A percentile compares a stretch with the other conserved stretches of the same genome.
These are phyloP conservation scores for Pilophorus perplexus DNA, from an alignment of 2,888 invertebrate genomes.

Conservation along the genomic window DNA sequence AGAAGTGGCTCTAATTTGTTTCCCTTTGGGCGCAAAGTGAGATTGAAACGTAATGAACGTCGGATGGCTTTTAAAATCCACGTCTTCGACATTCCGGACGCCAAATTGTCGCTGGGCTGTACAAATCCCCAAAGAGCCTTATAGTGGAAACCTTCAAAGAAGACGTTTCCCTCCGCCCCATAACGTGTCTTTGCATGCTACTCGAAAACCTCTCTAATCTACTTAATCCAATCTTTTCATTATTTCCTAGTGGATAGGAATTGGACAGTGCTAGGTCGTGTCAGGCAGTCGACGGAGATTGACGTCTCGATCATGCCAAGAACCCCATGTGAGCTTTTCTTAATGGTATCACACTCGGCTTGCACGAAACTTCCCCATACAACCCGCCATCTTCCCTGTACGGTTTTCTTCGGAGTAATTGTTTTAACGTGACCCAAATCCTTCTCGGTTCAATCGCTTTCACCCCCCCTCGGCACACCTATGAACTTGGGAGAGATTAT, in stretches of 20 bases:
- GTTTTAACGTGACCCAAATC: conserved; percentile 30
- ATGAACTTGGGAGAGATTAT: neutral
- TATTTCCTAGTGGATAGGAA: conserved; percentile 21
- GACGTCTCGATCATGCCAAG: conserved; percentile 25
- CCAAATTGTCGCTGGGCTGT: no score
- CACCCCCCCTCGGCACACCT: neutral
- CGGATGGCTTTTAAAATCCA: no score
- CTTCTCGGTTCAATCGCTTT: conserved; percentile 7
- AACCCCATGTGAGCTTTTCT: conserved; percentile 18
- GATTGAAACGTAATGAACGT: no score
- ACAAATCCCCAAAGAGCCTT: no score
- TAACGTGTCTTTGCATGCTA: conserved; percentile 18
- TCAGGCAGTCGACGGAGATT: conserved; percentile 16
- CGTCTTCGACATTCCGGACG: no score
- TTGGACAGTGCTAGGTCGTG: conserved; percentile 26
- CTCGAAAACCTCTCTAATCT: conserved; percentile 15
- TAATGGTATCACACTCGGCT: conserved; percentile 24
- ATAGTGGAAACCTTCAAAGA: no score
- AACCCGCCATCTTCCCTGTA: neutral
- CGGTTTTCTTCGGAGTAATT: conserved; percentile 12
- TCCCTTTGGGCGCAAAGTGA: no score
- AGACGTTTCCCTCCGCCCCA: neutral
- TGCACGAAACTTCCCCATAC: conserved; percentile 14
- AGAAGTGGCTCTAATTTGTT: no score
- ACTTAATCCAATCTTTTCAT: conserved; percentile 37